phyloP scores from a whole-genome alignment of 2,797 vertebrate species.

The Coilia nasus region DNA sequence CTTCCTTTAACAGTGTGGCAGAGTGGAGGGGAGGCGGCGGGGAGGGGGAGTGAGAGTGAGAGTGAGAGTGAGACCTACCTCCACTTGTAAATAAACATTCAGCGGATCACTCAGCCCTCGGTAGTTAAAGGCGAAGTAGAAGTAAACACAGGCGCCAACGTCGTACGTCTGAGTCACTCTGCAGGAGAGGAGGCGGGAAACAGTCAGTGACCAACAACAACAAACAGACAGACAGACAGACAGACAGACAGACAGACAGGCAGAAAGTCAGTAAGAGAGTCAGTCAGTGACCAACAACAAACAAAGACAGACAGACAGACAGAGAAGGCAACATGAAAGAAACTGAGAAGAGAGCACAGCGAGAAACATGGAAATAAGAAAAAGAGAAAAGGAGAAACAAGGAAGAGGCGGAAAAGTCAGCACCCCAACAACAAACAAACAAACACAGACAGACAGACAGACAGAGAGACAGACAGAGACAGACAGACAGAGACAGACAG shows the following conservation, averaged over 20 bases:
- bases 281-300: neutral
- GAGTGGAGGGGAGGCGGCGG: too few relatives aligned
- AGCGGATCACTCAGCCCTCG: slow-evolving; percentile 93
- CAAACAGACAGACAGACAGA: neutral
- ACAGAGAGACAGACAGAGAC: neutral
- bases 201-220: neutral
- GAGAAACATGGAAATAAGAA: neutral
- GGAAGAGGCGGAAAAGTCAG: too few relatives aligned
- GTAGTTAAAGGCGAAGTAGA: slow-evolving; percentile 99
- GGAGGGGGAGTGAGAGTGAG: slow-evolving; percentile 58
- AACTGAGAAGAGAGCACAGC: neutral
- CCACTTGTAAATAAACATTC: slow-evolving; percentile 92
- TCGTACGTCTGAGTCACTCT: slow-evolving; percentile 98
- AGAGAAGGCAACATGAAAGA: neutral
- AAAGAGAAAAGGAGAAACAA: neutral
- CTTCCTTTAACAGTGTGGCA: neutral
- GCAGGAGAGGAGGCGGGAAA: slow-evolving; percentile 42
- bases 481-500: neutral
- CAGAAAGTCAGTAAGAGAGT: neutral
- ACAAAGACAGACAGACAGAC: neutral
- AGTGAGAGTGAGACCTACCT: slow-evolving; percentile 79
- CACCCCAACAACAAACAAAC: too few relatives aligned
- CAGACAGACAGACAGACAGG: neutral
- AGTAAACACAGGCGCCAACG: slow-evolving; percentile 96
- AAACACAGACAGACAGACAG: neutral